Percentiles rank a stretch among this genome's conserved stretches.
phyloP scores from a whole-genome alignment of 2,888 invertebrate genomes.

The Athetis lepigone region DNA sequence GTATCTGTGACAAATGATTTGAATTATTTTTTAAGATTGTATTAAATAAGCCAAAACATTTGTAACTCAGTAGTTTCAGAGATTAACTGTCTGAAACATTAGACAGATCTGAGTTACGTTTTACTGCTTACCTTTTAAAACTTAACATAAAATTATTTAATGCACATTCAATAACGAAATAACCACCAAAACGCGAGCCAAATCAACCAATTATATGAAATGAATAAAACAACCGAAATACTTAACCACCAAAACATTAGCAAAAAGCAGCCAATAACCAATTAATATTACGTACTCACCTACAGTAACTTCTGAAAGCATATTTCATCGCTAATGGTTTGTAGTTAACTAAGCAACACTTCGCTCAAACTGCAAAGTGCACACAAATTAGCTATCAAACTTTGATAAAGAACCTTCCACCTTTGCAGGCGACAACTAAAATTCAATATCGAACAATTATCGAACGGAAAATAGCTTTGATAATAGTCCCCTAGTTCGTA shows the following conservation, averaged over 20 bases:
- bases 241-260: neutral
- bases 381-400: conserved; percentile 60
- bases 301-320: neutral
- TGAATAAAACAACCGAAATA: neutral
- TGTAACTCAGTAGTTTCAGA: too few relatives aligned
- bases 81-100: too few relatives aligned
- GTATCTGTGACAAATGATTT: too few relatives aligned
- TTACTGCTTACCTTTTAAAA: too few relatives aligned
- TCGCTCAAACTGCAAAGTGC: conserved; percentile 43
- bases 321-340: conserved; percentile 25
- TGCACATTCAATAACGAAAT: too few relatives aligned
- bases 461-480: conserved; percentile 63
- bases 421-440: conserved; percentile 59
- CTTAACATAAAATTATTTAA: too few relatives aligned
- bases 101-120: too few relatives aligned
- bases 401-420: conserved; percentile 44
- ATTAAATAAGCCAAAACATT: too few relatives aligned
- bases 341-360: conserved; percentile 28
- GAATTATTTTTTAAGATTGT: too few relatives aligned
- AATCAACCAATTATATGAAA: too few relatives aligned
- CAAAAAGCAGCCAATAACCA: neutral
- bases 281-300: neutral
- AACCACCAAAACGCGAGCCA: too few relatives aligned
- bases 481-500: conserved; percentile 66
- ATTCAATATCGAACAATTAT: conserved; percentile 69